Evolutionary conservation across 2,113 vertebrate species (phyloP).

Genomic region (Chamaetylas fuelleborni): DNA sequence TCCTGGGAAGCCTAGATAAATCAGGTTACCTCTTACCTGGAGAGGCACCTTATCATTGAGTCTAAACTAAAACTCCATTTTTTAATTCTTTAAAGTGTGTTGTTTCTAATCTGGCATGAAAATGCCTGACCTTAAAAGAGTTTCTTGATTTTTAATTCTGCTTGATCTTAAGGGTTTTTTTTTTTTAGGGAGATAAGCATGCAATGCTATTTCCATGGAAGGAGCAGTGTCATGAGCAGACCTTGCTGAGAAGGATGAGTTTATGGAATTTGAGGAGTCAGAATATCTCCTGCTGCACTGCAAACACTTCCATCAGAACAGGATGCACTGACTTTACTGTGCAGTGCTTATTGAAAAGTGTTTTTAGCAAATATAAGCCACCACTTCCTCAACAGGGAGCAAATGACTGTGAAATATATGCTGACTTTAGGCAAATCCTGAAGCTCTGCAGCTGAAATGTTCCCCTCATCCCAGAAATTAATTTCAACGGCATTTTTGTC

Average conservation of each 20-base stretch:
- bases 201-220: neutral
- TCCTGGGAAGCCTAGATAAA: neutral
- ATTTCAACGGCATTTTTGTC: neutral
- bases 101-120: neutral
- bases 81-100: neutral
- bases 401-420: neutral
- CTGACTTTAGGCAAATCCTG: neutral
- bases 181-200: neutral
- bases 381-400: neutral
- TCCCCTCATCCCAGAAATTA: accelerated
- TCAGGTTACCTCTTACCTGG: neutral
- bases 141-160: neutral
- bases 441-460: neutral
- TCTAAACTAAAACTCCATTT: neutral
- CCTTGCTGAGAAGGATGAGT: neutral
- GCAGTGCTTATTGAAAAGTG: neutral
- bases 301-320: neutral
- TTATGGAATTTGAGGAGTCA: neutral
- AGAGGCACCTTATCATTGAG: neutral
- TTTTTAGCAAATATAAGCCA: neutral
- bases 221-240: neutral
- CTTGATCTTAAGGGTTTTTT: neutral
- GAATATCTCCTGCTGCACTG: neutral
- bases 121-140: neutral
- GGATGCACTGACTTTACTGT: neutral